Base-by-base conservation (phyloP, 2,888 invertebrate species). In the Fabriciana adippe region DNA sequence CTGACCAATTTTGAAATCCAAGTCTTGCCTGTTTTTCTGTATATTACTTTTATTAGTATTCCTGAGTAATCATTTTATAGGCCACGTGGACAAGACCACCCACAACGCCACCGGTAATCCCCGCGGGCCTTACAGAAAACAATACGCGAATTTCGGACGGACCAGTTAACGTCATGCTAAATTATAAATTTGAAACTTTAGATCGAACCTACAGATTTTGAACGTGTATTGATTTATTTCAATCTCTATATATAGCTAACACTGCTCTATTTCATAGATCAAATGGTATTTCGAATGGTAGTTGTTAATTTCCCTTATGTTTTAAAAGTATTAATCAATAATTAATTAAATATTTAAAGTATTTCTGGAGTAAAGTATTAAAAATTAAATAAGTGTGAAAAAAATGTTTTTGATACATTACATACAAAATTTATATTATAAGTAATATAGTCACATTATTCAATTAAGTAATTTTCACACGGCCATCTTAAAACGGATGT, bases 391-490 rank as follows among this genome's bases (percentile, higher is more conserved):
- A 41, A 11, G 8, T 0, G 8, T 8, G 26, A 26, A 41, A 41
- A 11, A 8, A 41, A 11, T 11, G 11, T 35, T 6, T 35, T 6
- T 41, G 35, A 41, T 41, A 41, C 8, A 41, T 2, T 26, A 26
- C 4, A 8, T 51, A 16, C 5, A 51, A 16, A 51, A 35, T 35
- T 55, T n/a, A 26, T 55, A 55, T 8, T 6, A 35, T 16, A 41
- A 55, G 3, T 13, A 15, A 16, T 5, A 14, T 14, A 18, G 16
- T 16, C 31, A 45, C 21, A n/a, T 6, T 66, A 18, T 55, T 41
- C 45, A 50, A 16, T 13, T n/a, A 50, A 31, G 6, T 50, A 53
- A 70, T 69, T 79, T 87, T 88, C 87, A 79, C 88, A 87, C 87
- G 84, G 71, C 79, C 69, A 75, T 73, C 70, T 60, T 65, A 55